Percentiles rank a stretch among this genome's conserved stretches.
These are phyloP conservation scores for Aphidius colemani DNA, from an alignment of 2,888 invertebrate genomes.

Conservation along the genomic window DNA sequence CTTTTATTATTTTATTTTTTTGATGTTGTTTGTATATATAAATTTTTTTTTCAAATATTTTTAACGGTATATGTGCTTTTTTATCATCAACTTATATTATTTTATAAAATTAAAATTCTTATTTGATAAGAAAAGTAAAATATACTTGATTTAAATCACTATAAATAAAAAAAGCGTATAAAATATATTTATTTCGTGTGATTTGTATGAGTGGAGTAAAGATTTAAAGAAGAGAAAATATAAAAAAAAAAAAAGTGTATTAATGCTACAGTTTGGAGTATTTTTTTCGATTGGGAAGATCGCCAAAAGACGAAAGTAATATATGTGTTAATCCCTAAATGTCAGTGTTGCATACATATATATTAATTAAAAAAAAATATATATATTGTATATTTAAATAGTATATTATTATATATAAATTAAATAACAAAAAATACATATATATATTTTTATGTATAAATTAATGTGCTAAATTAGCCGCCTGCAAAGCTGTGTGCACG, in stretches of 20 bases:
- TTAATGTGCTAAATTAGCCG: slow-evolving; percentile 39
- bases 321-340: slow-evolving; percentile 38
- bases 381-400: too few relatives aligned
- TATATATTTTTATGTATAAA: slow-evolving; percentile 27
- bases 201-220: background rate
- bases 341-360: slow-evolving; percentile 44
- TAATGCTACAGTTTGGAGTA: slow-evolving; percentile 13
- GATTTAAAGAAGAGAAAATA: background rate
- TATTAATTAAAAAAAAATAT: too few relatives aligned
- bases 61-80: too few relatives aligned
- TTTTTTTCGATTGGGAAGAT: slow-evolving; percentile 20
- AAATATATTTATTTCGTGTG: background rate
- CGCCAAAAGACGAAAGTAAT: slow-evolving; percentile 19
- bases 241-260: background rate
- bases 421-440: slow-evolving; percentile 11
- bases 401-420: too few relatives aligned
- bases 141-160: background rate
- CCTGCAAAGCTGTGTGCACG: slow-evolving; percentile 55
- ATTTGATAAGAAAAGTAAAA: too few relatives aligned
- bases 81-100: too few relatives aligned
- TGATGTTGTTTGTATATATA: background rate
- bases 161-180: background rate
- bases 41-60: background rate
- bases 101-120: too few relatives aligned
- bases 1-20: background rate